Evolutionary conservation across 37 sponge, comb jelly and placozoan genomes (phyloP).

Genomic region (Lycopodina hypogea): DNA sequence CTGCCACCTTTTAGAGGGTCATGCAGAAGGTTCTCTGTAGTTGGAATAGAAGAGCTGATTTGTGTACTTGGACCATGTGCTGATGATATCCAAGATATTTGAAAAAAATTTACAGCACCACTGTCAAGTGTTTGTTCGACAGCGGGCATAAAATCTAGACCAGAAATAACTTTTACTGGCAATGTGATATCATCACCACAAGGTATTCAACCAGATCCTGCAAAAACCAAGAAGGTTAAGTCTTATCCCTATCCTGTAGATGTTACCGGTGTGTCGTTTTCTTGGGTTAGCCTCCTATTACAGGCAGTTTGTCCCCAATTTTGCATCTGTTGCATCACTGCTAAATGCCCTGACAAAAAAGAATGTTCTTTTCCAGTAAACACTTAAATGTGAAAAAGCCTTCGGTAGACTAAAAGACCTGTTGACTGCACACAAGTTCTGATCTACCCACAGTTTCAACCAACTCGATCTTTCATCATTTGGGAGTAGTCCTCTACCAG

Average conservation of each 20-base stretch:
- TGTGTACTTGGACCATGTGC: conserved; percentile 8
- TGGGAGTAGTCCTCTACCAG: too few species aligned
- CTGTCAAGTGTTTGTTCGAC: conserved; percentile 26
- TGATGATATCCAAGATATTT: conserved; percentile 26
- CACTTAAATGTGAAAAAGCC: too few species aligned
- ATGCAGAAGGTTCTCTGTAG: conserved; percentile 14
- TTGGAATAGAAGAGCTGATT: conserved; percentile 14
- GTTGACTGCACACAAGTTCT: too few species aligned
- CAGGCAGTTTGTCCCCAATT: conserved; percentile 27
- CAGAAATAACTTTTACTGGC: conserved; percentile 23
- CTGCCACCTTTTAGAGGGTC: conserved; percentile 23
- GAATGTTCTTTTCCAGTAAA: too few species aligned
- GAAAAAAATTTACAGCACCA: conserved; percentile 24
- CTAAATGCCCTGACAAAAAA: too few species aligned
- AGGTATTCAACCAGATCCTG: conserved; percentile 37
- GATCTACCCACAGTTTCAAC: too few species aligned
- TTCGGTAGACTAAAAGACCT: too few species aligned
- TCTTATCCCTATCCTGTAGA: conserved; percentile 27
- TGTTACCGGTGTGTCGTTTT: conserved; percentile 30
- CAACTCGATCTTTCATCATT: too few species aligned
- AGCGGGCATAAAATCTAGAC: conserved; percentile 11
- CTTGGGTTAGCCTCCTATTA: conserved; percentile 50
- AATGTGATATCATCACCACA: conserved; percentile 35
- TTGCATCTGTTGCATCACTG: too few species aligned
- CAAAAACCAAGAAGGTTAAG: conserved; percentile 26